These are phyloP conservation scores for Drosophila tanythrix DNA, from an alignment of 2,888 invertebrate genomes.

Conservation along the genomic window DNA sequence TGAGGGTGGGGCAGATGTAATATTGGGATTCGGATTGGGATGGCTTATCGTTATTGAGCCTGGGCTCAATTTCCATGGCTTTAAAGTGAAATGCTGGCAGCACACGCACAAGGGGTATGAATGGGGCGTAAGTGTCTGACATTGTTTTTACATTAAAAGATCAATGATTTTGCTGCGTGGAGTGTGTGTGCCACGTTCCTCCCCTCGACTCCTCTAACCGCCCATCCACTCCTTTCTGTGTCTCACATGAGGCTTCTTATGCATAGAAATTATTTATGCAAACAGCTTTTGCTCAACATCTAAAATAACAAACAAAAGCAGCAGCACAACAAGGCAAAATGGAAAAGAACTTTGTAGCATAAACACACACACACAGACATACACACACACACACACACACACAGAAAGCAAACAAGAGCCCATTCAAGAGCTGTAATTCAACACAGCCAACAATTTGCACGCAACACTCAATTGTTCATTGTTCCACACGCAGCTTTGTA, in stretches of 20 bases:
- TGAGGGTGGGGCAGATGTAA: background rate
- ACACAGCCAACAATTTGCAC: slow-evolving; percentile 41
- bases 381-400: slow-evolving; percentile 27
- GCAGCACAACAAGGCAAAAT: slow-evolving; percentile 15
- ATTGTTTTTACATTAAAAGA: slow-evolving; percentile 82
- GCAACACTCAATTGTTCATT: slow-evolving; percentile 39
- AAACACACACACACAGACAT: slow-evolving; percentile 10
- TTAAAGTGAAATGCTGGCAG: slow-evolving; percentile 58
- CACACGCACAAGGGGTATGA: slow-evolving; percentile 43
- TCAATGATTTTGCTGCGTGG: slow-evolving; percentile 73
- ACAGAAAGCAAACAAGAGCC: slow-evolving; percentile 34
- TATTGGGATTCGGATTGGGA: background rate
- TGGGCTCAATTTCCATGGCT: slow-evolving; percentile 44
- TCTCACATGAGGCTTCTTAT: slow-evolving; percentile 13
- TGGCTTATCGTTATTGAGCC: slow-evolving; percentile 7
- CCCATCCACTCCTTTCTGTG: background rate
- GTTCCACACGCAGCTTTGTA: slow-evolving; percentile 2
- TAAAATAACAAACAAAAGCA: slow-evolving; percentile 28
- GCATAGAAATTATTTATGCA: slow-evolving; percentile 63
- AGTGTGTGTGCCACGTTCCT: slow-evolving; percentile 4
- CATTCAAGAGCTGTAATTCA: slow-evolving; percentile 42
- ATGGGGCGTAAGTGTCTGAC: slow-evolving; percentile 74
- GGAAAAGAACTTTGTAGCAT: slow-evolving; percentile 26
- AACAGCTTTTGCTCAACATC: slow-evolving; percentile 49
- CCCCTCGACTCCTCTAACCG: background rate